Conservation (phyloP, 2,888 invertebrate genomes). For the Zygogramma bicolorata region DNA sequence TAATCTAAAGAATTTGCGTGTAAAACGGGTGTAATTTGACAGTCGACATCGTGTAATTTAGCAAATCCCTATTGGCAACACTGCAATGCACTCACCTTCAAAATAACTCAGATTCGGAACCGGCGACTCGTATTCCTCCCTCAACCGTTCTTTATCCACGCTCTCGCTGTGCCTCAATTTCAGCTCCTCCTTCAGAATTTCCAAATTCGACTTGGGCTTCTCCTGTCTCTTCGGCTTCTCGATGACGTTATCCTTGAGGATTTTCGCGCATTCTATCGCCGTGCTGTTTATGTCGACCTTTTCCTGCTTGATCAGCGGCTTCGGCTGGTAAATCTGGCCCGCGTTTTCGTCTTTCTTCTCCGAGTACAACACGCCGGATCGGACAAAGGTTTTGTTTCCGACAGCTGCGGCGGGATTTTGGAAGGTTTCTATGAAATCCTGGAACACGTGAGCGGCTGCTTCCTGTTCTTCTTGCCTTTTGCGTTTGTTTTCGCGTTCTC, state of each 20-base stretch:
- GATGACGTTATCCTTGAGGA: slow-evolving; percentile 73
- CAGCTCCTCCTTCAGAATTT: slow-evolving; percentile 96
- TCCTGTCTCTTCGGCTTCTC: slow-evolving; percentile 74
- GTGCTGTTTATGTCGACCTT: slow-evolving; percentile 70
- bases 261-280: slow-evolving; percentile 76
- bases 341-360: slow-evolving; percentile 83
- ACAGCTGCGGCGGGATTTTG: slow-evolving; percentile 74
- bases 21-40: too few relatives aligned
- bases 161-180: slow-evolving; percentile 94
- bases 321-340: slow-evolving; percentile 91
- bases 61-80: too few relatives aligned
- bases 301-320: slow-evolving; percentile 73
- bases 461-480: slow-evolving; percentile 82
- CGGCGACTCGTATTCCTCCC: slow-evolving; percentile 34
- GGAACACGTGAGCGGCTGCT: slow-evolving; percentile 90
- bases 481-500: slow-evolving; percentile 42
- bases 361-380: slow-evolving; percentile 94
- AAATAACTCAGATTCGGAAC: slow-evolving; percentile 73
- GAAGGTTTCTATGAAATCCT: slow-evolving; percentile 96
- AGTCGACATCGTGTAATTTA: too few relatives aligned
- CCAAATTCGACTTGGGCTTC: slow-evolving; percentile 96
- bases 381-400: slow-evolving; percentile 75
- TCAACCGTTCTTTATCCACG: slow-evolving; percentile 73
- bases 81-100: slow-evolving; percentile 72
- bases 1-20: too few relatives aligned